phyloP scores from a whole-genome alignment of 2,888 invertebrate genomes.

The Drosophila merina region DNA sequence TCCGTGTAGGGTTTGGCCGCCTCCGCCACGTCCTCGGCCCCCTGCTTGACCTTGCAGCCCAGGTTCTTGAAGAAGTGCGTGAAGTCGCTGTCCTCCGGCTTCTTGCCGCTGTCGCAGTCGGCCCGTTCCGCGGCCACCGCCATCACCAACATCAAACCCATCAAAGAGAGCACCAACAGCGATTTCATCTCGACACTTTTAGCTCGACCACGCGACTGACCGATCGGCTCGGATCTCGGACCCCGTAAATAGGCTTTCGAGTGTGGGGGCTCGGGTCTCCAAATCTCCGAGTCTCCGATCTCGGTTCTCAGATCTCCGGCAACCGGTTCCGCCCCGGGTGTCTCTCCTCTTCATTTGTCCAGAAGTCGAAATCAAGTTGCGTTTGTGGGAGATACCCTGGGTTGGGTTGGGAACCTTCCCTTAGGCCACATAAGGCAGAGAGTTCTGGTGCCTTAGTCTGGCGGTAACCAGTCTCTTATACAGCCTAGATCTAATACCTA shows the following conservation, averaged over 20 bases:
- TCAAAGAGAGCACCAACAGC: conserved; percentile 48
- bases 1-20: conserved; percentile 77
- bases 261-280: background rate
- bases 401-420: too few species aligned
- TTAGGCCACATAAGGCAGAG: too few species aligned
- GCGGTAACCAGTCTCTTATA: too few species aligned
- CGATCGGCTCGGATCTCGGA: background rate
- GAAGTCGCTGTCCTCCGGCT: conserved; percentile 72
- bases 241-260: background rate
- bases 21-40: conserved; percentile 74
- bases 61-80: conserved; percentile 75
- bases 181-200: conserved; percentile 64
- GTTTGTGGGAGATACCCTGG: conserved; percentile 8
- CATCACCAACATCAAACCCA: conserved; percentile 51
- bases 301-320: background rate
- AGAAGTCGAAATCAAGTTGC: conserved; percentile 28
- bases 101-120: conserved; percentile 63
- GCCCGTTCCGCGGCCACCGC: conserved; percentile 40
- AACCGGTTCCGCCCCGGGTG: conserved; percentile 19
- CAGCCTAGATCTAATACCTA: too few species aligned
- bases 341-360: background rate
- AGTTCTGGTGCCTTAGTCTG: too few species aligned
- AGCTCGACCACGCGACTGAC: conserved; percentile 39
- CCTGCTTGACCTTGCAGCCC: conserved; percentile 79
- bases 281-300: background rate